Evolutionary conservation across 2,888 invertebrate genomes (phyloP).

Genomic region (Augiades crinisus): DNA sequence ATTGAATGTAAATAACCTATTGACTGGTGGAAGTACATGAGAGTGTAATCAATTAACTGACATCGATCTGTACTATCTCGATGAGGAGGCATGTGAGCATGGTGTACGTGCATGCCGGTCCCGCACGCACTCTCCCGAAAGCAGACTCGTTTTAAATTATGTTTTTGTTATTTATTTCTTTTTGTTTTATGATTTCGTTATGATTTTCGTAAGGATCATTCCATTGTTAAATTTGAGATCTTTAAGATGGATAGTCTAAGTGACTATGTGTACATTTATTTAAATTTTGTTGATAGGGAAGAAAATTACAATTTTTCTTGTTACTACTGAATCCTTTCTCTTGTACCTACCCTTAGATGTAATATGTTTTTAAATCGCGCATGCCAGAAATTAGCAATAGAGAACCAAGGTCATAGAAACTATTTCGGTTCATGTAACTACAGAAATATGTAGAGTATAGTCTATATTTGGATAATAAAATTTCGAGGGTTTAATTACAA

Average conservation of each 20-base stretch:
- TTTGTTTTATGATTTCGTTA: background rate
- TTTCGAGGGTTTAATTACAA: too few species aligned
- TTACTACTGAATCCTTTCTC: background rate
- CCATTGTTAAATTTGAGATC: background rate
- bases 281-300: background rate
- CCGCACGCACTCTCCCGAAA: constrained; percentile 3
- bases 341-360: background rate
- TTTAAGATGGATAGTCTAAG: background rate
- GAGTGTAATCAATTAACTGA: background rate
- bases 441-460: too few species aligned
- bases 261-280: background rate
- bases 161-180: constrained; percentile 6
- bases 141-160: constrained; percentile 9
- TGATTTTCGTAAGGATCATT: constrained; percentile 19
- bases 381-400: constrained; percentile 19
- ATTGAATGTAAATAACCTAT: constrained; percentile 11
- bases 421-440: background rate
- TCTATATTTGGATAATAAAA: too few species aligned
- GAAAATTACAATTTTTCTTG: too few species aligned
- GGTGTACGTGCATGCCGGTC: background rate
- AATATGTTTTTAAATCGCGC: constrained; percentile 9
- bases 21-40: background rate
- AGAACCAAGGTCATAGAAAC: background rate
- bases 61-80: background rate
- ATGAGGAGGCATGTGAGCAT: background rate